A percentile compares a stretch with the other conserved stretches of the same genome.
These are phyloP conservation scores for Oxyruncus cristatus DNA, from an alignment of 2,113 vertebrate species.

Conservation along the genomic window DNA sequence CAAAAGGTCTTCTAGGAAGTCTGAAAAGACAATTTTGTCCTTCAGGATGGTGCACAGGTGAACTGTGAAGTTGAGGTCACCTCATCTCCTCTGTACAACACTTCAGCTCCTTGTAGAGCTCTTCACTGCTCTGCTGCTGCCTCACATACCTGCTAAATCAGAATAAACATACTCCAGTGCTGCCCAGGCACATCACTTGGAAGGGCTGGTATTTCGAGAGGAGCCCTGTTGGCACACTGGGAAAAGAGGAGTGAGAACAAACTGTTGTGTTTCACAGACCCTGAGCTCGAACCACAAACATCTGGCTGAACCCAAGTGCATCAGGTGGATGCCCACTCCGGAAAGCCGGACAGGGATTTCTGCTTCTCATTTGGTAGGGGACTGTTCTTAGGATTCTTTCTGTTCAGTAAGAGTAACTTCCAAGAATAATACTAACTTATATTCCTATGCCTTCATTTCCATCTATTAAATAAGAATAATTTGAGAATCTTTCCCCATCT, in stretches of 20 bases:
- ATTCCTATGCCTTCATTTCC: background rate
- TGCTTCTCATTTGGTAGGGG: background rate
- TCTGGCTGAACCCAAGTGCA: background rate
- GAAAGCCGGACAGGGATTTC: background rate
- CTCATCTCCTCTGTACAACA: background rate
- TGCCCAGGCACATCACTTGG: background rate
- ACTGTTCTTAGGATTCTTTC: background rate
- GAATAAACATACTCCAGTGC: conserved; percentile 20
- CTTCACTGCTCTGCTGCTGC: background rate
- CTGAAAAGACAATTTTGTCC: background rate
- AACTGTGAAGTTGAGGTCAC: background rate
- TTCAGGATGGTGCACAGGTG: background rate
- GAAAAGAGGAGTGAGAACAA: background rate
- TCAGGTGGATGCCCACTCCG: background rate
- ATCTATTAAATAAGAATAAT: background rate
- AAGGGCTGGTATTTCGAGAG: conserved; percentile 46
- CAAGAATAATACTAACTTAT: background rate
- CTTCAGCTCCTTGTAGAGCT: background rate
- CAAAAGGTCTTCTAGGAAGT: background rate
- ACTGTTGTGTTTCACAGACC: background rate
- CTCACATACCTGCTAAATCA: conserved; percentile 55
- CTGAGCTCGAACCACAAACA: background rate
- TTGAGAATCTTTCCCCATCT: background rate
- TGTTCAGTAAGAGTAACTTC: background rate
- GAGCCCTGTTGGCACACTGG: background rate